Base-by-base conservation (phyloP, 2,888 invertebrate species). In the Cheilosia variabilis region DNA sequence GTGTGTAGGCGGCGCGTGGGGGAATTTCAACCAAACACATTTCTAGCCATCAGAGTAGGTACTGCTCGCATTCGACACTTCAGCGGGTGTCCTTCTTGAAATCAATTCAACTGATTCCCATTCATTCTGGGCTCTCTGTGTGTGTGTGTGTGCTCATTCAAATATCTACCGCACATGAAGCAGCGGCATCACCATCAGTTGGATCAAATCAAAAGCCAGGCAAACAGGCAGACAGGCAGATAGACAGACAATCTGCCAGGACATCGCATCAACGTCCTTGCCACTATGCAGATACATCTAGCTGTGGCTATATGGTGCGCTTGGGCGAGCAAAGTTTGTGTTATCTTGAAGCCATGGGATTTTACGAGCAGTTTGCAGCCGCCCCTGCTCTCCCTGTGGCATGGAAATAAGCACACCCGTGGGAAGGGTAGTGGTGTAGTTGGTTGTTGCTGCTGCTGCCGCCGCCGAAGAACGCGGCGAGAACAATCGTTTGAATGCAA, bases 401-500 rank as follows among this genome's bases (percentile, higher is more conserved):
- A 47, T 41, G 19, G 58, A 65, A 65, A 66, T 73, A 79, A 66
- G 53, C 66, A 79, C 31, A 73, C 73, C 45, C 66, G 43, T 43
- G 22, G 24, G 34, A 4, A 43, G 63, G 34, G 57, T 63, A 58
- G 17, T 43, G 52, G 53, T 69, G 31, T 50, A 78, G 73, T 73
- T 41, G 80, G 65, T 76, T 66, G 82, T 72, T 77, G 82, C 31
- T 77, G 82, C 65, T 68, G 58, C 45, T 9, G n/a, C 62, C 57
- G 81, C 69, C 69, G 76, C 63, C 65, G 60, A 72, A 45, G 72
- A 83, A 62, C 72, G 62, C 78, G 66, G 68, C 71, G 72, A 81
- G 86, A 81, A 86, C 86, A 86, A 86, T 81, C 86, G 86, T 86
- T 86, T 86, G 86, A 81, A 86, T 86, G 86, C 86, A 81, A 86